Conservation (phyloP, 92 coral and sea anemone genomes). For the Isaurus tuberculatus region DNA sequence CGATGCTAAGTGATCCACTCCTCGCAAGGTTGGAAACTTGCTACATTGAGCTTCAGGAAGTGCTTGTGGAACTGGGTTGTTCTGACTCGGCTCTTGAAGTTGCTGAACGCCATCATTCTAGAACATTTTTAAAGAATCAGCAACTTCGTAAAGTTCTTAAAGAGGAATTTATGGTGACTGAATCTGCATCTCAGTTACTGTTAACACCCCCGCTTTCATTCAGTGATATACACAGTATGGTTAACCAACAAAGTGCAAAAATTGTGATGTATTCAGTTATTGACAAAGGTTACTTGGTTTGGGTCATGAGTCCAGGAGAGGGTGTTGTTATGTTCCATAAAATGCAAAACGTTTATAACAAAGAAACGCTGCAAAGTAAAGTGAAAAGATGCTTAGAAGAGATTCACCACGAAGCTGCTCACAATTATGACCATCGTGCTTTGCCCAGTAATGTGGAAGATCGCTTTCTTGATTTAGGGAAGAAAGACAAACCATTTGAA, state of each 20-base stretch:
- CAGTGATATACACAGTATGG: slow-evolving; percentile 58
- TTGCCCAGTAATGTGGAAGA: slow-evolving; percentile 52
- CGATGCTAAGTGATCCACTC: slow-evolving; percentile 59
- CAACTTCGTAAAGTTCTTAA: slow-evolving; percentile 51
- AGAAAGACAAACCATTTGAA: slow-evolving; percentile 3
- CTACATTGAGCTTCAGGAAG: slow-evolving; percentile 82
- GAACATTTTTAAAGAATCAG: slow-evolving; percentile 68
- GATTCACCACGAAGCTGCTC: slow-evolving; percentile 52
- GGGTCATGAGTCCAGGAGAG: slow-evolving; percentile 78
- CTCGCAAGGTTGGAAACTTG: slow-evolving; percentile 64
- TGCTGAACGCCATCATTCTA: slow-evolving; percentile 75
- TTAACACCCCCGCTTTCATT: slow-evolving; percentile 65
- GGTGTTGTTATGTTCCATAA: slow-evolving; percentile 75
- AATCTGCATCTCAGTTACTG: background rate
- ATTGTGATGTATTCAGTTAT: slow-evolving; percentile 68
- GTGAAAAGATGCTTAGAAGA: slow-evolving; percentile 71
- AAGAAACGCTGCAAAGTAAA: slow-evolving; percentile 52
- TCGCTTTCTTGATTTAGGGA: background rate
- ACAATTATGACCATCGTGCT: slow-evolving; percentile 81
- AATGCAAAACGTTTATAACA: slow-evolving; percentile 67
- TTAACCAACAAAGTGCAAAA: slow-evolving; percentile 57
- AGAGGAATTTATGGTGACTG: slow-evolving; percentile 15
- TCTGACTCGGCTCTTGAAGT: slow-evolving; percentile 77
- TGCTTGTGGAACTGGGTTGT: slow-evolving; percentile 68
- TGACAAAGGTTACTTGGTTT: slow-evolving; percentile 68